phyloP scores from a whole-genome alignment of 1,140 invertebrate species.

The Bicyclus anynana region DNA sequence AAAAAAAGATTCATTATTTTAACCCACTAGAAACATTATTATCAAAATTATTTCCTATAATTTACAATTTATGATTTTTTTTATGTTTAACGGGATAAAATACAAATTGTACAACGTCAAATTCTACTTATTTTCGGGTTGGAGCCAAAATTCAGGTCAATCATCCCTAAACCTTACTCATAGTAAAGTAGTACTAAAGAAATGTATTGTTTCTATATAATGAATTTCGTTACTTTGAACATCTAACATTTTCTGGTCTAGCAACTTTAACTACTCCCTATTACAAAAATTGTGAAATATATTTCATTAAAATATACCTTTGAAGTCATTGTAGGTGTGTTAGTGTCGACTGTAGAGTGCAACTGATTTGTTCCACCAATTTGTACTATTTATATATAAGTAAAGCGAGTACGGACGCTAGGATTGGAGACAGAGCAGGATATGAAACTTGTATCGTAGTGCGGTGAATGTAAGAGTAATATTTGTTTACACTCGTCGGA shows the following conservation, averaged over 20 bases:
- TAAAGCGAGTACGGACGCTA: neutral
- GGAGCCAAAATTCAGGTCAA: no score
- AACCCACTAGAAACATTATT: no score
- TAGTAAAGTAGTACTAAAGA: no score
- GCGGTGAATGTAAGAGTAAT: neutral
- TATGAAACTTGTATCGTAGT: constrained; percentile 6
- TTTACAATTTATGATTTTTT: no score
- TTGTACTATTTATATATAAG: constrained; percentile 30
- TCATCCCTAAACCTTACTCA: no score
- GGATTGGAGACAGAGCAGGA: constrained; percentile 22
- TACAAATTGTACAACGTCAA: no score
- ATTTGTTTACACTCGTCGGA: neutral
- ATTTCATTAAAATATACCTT: constrained; percentile 39
- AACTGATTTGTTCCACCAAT: constrained; percentile 20
- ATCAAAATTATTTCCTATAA: no score
- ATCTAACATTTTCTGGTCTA: no score
- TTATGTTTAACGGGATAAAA: no score
- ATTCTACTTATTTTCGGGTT: no score
- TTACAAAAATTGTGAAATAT: neutral
- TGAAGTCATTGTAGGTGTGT: constrained; percentile 48
- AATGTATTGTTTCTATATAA: no score
- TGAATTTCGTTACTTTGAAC: no score
- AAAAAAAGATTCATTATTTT: neutral
- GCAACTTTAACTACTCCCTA: neutral
- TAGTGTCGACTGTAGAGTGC: constrained; percentile 33